Base-by-base conservation (phyloP, 2,797 vertebrate species). In the Chaetophractus vellerosus region DNA sequence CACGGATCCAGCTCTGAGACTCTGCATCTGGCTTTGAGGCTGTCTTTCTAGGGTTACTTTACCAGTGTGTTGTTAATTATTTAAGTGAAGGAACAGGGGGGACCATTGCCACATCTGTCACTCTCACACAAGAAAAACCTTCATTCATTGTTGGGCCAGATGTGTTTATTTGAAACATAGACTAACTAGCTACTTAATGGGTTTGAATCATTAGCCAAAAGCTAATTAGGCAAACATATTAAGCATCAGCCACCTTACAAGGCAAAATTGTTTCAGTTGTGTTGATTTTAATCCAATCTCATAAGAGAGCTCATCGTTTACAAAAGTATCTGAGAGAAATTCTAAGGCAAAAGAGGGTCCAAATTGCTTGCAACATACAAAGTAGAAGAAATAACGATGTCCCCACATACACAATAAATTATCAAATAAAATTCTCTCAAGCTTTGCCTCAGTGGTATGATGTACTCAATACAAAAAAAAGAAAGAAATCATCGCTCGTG, bases 181-280 rank as follows among this genome's bases (percentile, higher is more conserved):
- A 99, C 98, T 99, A 99, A 99, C 98, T 99, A 99, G 99, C 99
- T 99, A 98, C 98, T 99, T 99, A 99, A 99, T 99, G 99, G 98
- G 98, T 98, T 98, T 98, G 97, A 98, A 95, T 98, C 96, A 97
- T 98, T 98, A 98, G 99, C 98, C 99, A 99, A 98, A 98, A 99
- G 98, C 98, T 99, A 99, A 99, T 99, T 99, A 99, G 98, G 98
- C 98, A 98, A 98, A 98, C 97, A 96, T 96, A 98, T 97, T 98
- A 98, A 98, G 98, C 95, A 98, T 98, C 88, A 96, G 97, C 97
- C 97, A 98, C 98, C 96, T 97, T 97, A 98, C 90, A 95, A 94
- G 97, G 96, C 98, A 96, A 96, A 95, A 96, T 59, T 95, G 88
- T 95, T 96, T 94, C 86, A 92, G 82, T 88, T 90, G 90, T 92